phyloP scores from a whole-genome alignment of 2,888 invertebrate genomes.

The Argynnis bischoffii region DNA sequence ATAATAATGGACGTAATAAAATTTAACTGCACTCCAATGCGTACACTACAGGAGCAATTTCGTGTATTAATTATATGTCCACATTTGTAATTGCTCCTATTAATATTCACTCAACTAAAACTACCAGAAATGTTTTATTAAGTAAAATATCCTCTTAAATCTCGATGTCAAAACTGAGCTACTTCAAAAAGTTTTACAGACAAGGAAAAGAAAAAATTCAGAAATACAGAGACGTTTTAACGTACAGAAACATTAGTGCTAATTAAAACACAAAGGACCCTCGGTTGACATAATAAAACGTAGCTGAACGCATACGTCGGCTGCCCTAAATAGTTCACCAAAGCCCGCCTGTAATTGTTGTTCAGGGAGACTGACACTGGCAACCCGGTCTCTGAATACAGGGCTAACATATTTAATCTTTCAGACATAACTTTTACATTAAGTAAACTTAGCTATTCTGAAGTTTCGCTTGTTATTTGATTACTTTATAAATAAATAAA shows the following conservation, averaged over 20 bases:
- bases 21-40: slow-evolving; percentile 48
- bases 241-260: slow-evolving; percentile 44
- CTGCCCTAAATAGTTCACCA: slow-evolving; percentile 69
- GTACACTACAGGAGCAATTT: slow-evolving; percentile 4
- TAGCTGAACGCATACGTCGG: slow-evolving; percentile 50
- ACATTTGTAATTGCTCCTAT: no score
- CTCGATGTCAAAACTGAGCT: no score
- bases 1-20: slow-evolving; percentile 49
- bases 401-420: slow-evolving; percentile 20
- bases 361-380: slow-evolving; percentile 49
- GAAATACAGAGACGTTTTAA: neutral
- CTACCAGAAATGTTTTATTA: no score
- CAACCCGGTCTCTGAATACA: slow-evolving; percentile 11
- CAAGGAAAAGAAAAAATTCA: neutral
- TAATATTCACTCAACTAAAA: no score
- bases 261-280: slow-evolving; percentile 73
- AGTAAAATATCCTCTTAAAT: no score
- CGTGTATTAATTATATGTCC: neutral
- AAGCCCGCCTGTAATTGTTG: slow-evolving; percentile 61
- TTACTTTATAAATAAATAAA: no score
- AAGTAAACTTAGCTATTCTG: no score
- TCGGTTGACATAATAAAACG: slow-evolving; percentile 66
- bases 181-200: no score
- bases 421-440: neutral
- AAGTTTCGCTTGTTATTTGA: no score